Base-by-base conservation (phyloP, 2,113 vertebrate genomes). In the Haemorhous mexicanus region DNA sequence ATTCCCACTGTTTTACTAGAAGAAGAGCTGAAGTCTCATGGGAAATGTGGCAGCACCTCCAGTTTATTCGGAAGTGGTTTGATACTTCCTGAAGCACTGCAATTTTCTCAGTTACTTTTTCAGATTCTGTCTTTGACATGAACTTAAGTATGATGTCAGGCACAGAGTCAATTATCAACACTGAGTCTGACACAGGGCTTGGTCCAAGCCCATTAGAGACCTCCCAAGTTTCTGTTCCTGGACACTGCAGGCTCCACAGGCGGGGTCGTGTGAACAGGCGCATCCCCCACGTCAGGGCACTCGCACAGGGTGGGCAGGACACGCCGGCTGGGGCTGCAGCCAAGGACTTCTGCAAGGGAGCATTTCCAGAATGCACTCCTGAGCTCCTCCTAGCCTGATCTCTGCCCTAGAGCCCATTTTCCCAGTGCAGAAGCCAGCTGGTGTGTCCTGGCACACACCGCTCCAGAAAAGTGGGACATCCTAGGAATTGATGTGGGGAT, bases 151-250 rank as follows among this genome's bases (percentile, higher is more conserved):
- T 39, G 52, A 77, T 49, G 87, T 87, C 76, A 84, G 59, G 62
- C 59, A 79, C 37, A 76, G 47, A 87, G 72, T 13, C 75, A 72
- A 50, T 86, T 83, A 87, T 6, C 52, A 81, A 2, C 0, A 2
- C 61, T 46, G 66, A 94, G 56, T n/a, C 56, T 82, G n/a, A 61
- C 35, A 32, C 23, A 88, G 78, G 50, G 84, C 61, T 96, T 64
- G 76, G 56, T 87, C 92, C 90, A 94, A 94, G 79, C 56, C 79
- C 23, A 22, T 93, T 5, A 90, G 49, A 95, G 93, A 96, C 96
- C 96, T 97, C 94, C 96, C 96, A 97, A 84, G 89, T 81, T 94
- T 92, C 49, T 78, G 61, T 81, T 90, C 44, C 78, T n/a, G 62
- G 66, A 47, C 27, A 19, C 18, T 39, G 7, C 39, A 59, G 96